Evolutionary conservation across 2,113 vertebrate genomes (phyloP), one percentile per base, ranked within the genome.

Genomic region (Petroica traversi): DNA sequence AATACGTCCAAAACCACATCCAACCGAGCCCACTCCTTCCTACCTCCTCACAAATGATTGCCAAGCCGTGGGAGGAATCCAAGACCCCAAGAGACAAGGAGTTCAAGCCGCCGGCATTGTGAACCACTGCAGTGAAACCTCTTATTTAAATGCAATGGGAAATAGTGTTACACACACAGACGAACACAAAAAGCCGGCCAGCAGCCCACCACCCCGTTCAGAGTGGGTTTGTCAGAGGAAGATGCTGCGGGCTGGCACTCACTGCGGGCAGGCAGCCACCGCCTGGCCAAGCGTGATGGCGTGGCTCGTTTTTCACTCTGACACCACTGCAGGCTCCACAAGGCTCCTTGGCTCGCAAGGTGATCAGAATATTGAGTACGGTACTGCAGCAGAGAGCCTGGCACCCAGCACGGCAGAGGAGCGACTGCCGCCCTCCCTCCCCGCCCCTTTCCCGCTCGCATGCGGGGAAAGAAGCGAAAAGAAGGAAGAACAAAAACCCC

Each of bases 271-370:
- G 90, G 92, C 96, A 97, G 94, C 97, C 88, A 23, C 41, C n/a
- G 91, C 85, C 86, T 83, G 59, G 92, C 95, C 86, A 51, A 86
- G 96, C 49, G 3, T 88, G 96, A 93, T 83, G 63, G 95, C 34
- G 64, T 29, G 26, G 96, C 92, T 98, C 88, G 25, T 97, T 98
- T 97, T 97, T 98, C 98, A 97, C 96, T 95, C 97, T 98, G 97
- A 98, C 73, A n/a, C 95, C 95, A 97, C 97, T 95, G 95, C 95
- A 77, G 97, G 94, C 84, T 81, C 92, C 95, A 93, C 89, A 34
- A 88, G 96, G 82, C 93, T 97, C 96, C 95, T 97, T 91, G 96
- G 63, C 46, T 94, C 74, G 92, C 93, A 95, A 97, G 97, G 97
- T 97, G 97, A 97, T 58, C 88, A 46, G 97, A 97, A 98, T 97